A percentile compares a stretch with the other conserved stretches of the same genome.
phyloP scores from a whole-genome alignment of 2,797 vertebrate species.

The Labroides dimidiatus region DNA sequence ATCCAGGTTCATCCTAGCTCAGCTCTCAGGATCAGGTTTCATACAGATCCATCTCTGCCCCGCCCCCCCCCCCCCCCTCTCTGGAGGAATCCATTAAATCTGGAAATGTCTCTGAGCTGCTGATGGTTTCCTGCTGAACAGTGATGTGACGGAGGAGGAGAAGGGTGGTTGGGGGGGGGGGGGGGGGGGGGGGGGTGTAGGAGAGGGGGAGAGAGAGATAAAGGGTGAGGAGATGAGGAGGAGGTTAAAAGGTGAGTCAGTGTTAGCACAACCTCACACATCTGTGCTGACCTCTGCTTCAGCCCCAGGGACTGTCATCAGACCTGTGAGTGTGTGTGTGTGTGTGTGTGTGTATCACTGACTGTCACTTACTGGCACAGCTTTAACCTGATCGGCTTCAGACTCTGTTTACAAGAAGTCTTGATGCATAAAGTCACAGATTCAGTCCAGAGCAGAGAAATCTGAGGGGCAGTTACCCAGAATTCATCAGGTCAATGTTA shows the following conservation, averaged over 20 bases:
- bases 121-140: constrained; percentile 31
- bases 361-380: constrained; percentile 61
- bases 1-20: constrained; percentile 67
- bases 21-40: constrained; percentile 78
- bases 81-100: constrained; percentile 64
- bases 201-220: constrained; percentile 7
- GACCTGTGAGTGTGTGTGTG: constrained; percentile 36
- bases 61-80: constrained; percentile 21
- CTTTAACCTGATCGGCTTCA: constrained; percentile 48
- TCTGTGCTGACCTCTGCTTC: constrained; percentile 68
- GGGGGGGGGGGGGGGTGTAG: neutral
- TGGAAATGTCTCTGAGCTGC: constrained; percentile 43
- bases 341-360: constrained; percentile 69
- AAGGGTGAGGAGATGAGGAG: constrained; percentile 49
- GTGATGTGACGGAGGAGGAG: constrained; percentile 15
- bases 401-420: constrained; percentile 39
- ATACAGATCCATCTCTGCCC: constrained; percentile 28
- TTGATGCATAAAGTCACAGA: neutral
- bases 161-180: neutral
- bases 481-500: no score
- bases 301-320: constrained; percentile 56
- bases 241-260: constrained; percentile 65
- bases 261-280: constrained; percentile 64
- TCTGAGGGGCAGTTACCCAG: neutral
- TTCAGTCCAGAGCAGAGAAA: neutral